phyloP scores from a whole-genome alignment of 2,113 vertebrate species.

The Silurus asotus region DNA sequence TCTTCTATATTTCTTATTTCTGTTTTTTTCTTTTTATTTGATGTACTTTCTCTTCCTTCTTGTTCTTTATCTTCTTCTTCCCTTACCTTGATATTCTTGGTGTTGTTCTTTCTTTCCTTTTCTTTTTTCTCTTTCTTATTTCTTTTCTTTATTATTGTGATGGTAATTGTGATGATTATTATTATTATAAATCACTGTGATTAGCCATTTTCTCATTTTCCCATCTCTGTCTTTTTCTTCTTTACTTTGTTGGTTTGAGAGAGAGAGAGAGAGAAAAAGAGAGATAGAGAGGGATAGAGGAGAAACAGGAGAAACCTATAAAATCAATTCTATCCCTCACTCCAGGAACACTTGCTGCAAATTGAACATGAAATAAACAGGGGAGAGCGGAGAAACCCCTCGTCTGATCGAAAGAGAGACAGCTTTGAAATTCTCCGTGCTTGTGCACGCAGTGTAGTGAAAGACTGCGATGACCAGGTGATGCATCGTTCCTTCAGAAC shows the following conservation, averaged over 20 bases:
- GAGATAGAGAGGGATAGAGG: background rate
- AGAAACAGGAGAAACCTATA: constrained; percentile 2
- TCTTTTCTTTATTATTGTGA: too few relatives aligned
- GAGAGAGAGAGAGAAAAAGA: background rate
- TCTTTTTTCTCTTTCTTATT: background rate
- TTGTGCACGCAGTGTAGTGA: background rate
- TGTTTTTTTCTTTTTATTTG: background rate
- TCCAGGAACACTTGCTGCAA: background rate
- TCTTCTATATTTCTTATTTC: background rate
- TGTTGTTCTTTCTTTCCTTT: background rate
- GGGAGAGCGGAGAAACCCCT: background rate
- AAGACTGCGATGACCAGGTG: background rate
- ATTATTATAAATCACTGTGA: background rate
- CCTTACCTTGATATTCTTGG: too few relatives aligned
- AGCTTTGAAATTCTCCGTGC: background rate
- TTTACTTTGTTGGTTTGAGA: background rate
- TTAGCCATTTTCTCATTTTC: background rate
- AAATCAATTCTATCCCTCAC: background rate
- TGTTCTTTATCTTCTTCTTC: background rate
- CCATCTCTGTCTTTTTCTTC: background rate
- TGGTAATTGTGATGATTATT: background rate
- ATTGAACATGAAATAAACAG: constrained; percentile 2
- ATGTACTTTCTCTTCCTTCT: background rate
- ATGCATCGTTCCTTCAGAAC: background rate
- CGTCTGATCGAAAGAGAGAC: background rate